Base-by-base conservation (phyloP, 2,888 invertebrate species). In the Yponomeuta plumbellus region DNA sequence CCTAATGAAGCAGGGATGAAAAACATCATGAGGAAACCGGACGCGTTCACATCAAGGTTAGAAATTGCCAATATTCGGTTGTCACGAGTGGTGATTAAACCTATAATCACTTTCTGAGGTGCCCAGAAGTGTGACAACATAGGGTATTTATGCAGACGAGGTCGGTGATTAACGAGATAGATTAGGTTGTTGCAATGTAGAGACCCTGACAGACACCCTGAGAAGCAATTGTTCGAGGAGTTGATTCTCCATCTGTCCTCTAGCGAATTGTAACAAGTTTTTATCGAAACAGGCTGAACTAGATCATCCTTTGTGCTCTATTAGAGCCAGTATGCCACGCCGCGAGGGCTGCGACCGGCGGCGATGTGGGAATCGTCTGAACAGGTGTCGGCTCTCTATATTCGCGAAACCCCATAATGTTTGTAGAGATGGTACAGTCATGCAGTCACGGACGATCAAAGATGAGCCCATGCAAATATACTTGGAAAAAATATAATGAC, bases 321-420 rank as follows among this genome's bases (percentile, higher is more conserved):
- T n/a, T 44, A 64, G 64, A 64, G 21, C 17, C 44, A 17, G 17
- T 52, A 52, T 52, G 13, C 17, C 17, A 17, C 34, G 44, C 44
- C 13, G 44, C 17, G 44, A 52, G 13, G 44, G 17, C 17, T 17
- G 44, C 44, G 17, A 52, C 17, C 44, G 17, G 17, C 5, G 44
- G 44, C 17, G 17, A 52, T 44, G 64, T 40, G 56, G 64, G 64
- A 64, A 64, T 64, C 52, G 10, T 22, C 6, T 4, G 52, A 23
- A 64, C 64, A 44, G 64, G 64, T 64, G 64, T 21, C 52, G 64
- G 21, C 64, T 40, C 52, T 26, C 20, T 62, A n/a, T 20, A 26
- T 62, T 62, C 62, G 62, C 62, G 39, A 62, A 39, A n/a, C 26
- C n/a, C 34, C 10, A 26, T 26, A 4, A 17, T 26, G 39, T 17